Evolutionary conservation across 2,888 invertebrate species (phyloP), one percentile per base, ranked within the genome.

Genomic region (Myathropa florea): DNA sequence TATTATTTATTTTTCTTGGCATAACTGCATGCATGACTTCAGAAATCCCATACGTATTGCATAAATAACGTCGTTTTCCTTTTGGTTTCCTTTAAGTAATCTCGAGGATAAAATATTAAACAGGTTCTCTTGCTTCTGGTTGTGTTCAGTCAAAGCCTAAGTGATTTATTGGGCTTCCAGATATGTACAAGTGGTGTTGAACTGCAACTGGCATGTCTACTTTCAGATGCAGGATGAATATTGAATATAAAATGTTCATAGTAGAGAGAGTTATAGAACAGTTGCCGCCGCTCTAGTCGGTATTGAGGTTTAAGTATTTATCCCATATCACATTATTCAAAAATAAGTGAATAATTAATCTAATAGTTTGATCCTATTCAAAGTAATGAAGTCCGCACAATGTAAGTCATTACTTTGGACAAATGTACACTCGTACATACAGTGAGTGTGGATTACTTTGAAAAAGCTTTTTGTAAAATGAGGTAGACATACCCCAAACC

Each of bases 1-100:
- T 82, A 77, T 77, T 77, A 82, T 82, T 82, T 82, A 82, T 82
- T 77, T 82, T 82, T 65, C 82, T 77, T 71, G 71, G 77, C 53
- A 77, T 77, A 76, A 76, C 68, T 82, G 77, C 65, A 64, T 82
- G 77, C 71, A 65, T 61, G 82, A 53, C 64, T 82, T 53, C 28
- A 59, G 60, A 36, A 78, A 30, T 60, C 28, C 59, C 60, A 77
- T 70, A 71, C 53, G 70, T 60, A 82, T 77, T 67, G 55, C 71
- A 82, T 82, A 77, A 78, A 71, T 77, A 33, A 72, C 65, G 46
- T 28, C 36, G 63, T 81, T 68, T 71, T 76, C 61, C 77, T 55
- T 77, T 77, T 59, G 71, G 65, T 53, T 82, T 82, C 61, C 63
- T 76, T 46, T 4, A 81, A 75, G 81, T 70, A 70, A 82, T 77